Conservation (phyloP, 2,797 vertebrate genomes). For the Simalia tracyae region DNA sequence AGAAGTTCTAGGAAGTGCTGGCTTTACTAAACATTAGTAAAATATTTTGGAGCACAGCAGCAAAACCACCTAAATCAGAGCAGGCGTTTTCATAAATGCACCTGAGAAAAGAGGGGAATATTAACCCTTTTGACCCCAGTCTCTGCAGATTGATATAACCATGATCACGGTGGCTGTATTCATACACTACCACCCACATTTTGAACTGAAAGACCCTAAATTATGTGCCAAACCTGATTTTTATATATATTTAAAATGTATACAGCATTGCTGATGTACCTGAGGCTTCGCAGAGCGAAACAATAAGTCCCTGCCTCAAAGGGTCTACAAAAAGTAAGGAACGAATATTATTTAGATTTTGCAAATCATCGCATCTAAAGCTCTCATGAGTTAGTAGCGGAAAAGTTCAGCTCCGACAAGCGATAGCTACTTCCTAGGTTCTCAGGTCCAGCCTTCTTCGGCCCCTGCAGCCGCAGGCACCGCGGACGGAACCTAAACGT, state of each 20-base stretch:
- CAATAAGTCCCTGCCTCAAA: not conserved
- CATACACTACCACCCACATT: not conserved
- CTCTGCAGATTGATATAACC: not conserved
- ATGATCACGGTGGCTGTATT: not conserved
- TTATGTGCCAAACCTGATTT: not conserved
- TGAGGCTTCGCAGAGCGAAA: not conserved
- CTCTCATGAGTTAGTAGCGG: not conserved
- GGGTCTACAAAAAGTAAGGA: not conserved
- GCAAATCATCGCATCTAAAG: not conserved
- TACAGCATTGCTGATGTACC: not conserved
- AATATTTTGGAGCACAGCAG: not conserved
- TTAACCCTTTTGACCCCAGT: too few relatives aligned
- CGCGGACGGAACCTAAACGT: not conserved
- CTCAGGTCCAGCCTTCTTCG: not conserved
- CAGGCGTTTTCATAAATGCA: not conserved
- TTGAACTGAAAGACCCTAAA: not conserved
- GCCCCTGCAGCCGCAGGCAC: too few relatives aligned
- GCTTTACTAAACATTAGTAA: not conserved
- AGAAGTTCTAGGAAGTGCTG: not conserved
- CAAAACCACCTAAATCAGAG: not conserved
- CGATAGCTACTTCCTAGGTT: not conserved
- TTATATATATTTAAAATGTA: not conserved
- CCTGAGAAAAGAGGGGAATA: not conserved
- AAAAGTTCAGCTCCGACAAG: not conserved
- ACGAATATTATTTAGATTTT: not conserved